phyloP scores from a whole-genome alignment of 2,113 vertebrate genomes.

The Struthidea cinerea region DNA sequence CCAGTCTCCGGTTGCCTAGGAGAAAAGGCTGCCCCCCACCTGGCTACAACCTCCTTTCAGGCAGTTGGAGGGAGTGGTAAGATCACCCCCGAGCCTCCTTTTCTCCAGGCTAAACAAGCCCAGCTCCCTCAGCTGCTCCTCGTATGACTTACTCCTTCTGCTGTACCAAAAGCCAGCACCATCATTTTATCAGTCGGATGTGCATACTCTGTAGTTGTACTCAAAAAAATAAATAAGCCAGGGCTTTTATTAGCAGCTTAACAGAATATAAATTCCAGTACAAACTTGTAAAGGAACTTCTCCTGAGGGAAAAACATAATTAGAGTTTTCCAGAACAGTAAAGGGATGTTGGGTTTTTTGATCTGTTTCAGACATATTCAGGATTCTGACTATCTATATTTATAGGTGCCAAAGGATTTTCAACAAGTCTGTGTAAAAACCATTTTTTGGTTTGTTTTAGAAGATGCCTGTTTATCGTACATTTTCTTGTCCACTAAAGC shows the following conservation, averaged over 20 bases:
- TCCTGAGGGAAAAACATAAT: constrained; percentile 19
- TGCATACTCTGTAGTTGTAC: background rate
- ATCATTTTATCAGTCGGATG: background rate
- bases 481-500: constrained; percentile 35
- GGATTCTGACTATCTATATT: constrained; percentile 23
- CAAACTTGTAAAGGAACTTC: constrained; percentile 39
- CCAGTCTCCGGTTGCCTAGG: background rate
- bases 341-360: background rate
- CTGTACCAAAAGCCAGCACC: background rate
- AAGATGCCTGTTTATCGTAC: constrained; percentile 20
- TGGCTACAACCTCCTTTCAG: background rate
- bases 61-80: background rate
- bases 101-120: background rate
- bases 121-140: background rate
- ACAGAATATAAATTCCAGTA: constrained; percentile 35
- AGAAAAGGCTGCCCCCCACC: background rate
- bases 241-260: background rate
- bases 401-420: constrained; percentile 32
- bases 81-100: background rate
- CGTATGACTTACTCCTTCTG: background rate
- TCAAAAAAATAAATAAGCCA: background rate
- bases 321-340: constrained; percentile 37
- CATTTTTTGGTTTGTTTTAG: background rate
- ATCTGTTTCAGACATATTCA: constrained; percentile 1
- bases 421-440: constrained; percentile 4